Percentiles rank a stretch among this genome's conserved stretches.
These are phyloP conservation scores for Sardina pilchardus DNA, from an alignment of 2,113 vertebrate species.

Conservation along the genomic window DNA sequence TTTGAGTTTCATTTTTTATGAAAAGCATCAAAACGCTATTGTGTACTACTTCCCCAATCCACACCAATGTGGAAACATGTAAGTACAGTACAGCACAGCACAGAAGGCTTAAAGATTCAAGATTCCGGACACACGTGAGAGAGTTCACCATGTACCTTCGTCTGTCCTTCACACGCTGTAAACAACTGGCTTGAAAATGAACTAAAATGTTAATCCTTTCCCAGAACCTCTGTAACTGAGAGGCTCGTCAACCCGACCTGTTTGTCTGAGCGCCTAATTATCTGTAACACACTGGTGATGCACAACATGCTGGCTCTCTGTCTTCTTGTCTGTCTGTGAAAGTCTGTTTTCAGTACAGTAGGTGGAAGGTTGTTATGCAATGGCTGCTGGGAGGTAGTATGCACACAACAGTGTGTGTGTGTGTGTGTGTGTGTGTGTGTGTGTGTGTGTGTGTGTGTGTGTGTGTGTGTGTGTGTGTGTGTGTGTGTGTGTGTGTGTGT, in stretches of 20 bases:
- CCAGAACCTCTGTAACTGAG: neutral
- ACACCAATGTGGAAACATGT: neutral
- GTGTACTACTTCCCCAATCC: neutral
- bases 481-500: neutral
- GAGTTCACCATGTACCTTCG: neutral
- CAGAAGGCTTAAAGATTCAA: neutral
- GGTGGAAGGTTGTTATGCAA: neutral
- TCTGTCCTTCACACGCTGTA: neutral
- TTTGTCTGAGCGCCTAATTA: neutral
- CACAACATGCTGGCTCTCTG: neutral
- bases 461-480: neutral
- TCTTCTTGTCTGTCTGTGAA: neutral
- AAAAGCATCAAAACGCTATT: neutral
- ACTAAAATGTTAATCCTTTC: neutral
- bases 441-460: neutral
- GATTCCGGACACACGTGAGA: neutral
- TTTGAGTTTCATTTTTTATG: neutral
- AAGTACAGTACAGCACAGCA: neutral
- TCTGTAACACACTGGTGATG: neutral
- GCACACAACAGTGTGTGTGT: slow-evolving; percentile 31
- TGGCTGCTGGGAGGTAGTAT: neutral
- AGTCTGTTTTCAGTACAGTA: neutral
- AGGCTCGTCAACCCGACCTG: neutral
- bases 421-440: neutral
- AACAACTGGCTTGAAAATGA: neutral